Evolutionary conservation across 2,888 invertebrate genomes (phyloP).

Genomic region (Xanthia icteritia): DNA sequence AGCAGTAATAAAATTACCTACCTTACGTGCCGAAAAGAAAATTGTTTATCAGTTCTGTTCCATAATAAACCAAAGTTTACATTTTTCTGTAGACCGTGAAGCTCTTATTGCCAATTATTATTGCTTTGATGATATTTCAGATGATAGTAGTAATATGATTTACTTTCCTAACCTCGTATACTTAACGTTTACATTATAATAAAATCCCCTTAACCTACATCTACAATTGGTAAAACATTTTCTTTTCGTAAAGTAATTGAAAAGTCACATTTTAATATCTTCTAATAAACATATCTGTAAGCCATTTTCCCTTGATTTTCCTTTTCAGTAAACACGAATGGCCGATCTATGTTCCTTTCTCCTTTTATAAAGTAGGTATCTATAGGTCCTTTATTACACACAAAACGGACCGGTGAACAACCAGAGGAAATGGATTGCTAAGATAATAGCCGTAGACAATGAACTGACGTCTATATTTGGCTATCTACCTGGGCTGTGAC

Average conservation of each 20-base stretch:
- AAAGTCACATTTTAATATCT: slow-evolving; percentile 26
- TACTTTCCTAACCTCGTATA: too few relatives aligned
- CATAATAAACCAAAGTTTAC: not conserved
- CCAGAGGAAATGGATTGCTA: slow-evolving; percentile 38
- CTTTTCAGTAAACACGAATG: slow-evolving; percentile 45
- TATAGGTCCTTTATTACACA: slow-evolving; percentile 37
- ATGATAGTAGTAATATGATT: not conserved
- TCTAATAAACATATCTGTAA: slow-evolving; percentile 22
- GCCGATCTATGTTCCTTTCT: slow-evolving; percentile 35
- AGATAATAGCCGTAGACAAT: slow-evolving; percentile 48
- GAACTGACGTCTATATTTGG: slow-evolving; percentile 30
- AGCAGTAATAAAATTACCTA: not conserved
- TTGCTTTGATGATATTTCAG: not conserved
- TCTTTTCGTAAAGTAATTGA: slow-evolving; percentile 21
- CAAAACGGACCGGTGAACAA: slow-evolving; percentile 32
- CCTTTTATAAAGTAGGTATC: slow-evolving; percentile 42
- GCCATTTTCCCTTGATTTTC: slow-evolving; percentile 37
- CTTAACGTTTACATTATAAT: too few relatives aligned
- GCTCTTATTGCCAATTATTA: not conserved
- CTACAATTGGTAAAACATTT: too few relatives aligned
- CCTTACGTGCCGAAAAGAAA: not conserved
- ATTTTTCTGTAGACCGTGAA: not conserved
- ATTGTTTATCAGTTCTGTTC: not conserved
- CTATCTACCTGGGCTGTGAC: slow-evolving; percentile 15
- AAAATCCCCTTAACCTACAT: too few relatives aligned